Conservation (phyloP, 2,888 invertebrate species). For the Tachina lurida region DNA sequence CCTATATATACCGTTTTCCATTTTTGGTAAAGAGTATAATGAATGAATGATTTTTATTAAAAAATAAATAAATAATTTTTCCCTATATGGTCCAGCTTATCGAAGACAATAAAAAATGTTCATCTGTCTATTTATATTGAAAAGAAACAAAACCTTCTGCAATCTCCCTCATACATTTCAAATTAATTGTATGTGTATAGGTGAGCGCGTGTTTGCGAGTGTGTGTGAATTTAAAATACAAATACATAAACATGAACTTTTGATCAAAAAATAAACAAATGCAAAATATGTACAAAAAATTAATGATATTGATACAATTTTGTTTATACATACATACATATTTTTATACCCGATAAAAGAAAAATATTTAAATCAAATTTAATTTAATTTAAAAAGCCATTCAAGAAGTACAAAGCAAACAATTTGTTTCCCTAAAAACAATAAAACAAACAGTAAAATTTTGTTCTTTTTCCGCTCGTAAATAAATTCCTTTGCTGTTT, state of each 20-base stretch:
- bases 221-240: too few species aligned
- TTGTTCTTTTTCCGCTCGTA: neutral
- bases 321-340: neutral
- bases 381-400: neutral
- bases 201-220: neutral
- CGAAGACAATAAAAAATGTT: too few species aligned
- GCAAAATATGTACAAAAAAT: neutral
- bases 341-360: neutral
- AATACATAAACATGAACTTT: constrained; percentile 6
- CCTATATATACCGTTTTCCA: too few species aligned
- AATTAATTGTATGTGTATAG: neutral
- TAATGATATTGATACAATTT: neutral
- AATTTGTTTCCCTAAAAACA: neutral
- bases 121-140: too few species aligned
- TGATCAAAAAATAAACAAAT: constrained; percentile 27
- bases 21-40: too few species aligned
- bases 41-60: too few species aligned
- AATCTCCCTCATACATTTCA: neutral
- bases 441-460: neutral
- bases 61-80: too few species aligned
- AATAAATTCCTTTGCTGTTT: neutral
- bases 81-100: too few species aligned
- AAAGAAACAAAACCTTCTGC: neutral
- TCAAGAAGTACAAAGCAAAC: neutral
- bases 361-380: neutral